Evolutionary conservation across 2,888 invertebrate genomes (phyloP).

Genomic region (Limnephilus lunatus): DNA sequence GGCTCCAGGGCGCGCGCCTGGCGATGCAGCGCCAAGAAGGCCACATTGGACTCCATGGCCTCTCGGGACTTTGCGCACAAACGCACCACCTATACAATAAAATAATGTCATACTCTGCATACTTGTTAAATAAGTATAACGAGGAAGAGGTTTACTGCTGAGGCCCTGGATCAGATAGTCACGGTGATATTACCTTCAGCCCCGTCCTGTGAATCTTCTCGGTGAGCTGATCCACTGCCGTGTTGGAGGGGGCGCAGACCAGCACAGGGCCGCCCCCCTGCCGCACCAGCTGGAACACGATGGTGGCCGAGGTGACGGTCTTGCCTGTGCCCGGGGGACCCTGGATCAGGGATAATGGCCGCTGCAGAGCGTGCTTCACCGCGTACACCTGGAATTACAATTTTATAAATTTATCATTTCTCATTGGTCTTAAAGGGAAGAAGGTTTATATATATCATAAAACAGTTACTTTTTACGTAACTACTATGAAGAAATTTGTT

Average conservation of each 20-base stretch:
- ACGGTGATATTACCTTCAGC: constrained; percentile 80
- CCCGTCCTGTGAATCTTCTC: constrained; percentile 99
- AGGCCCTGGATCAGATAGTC: background rate
- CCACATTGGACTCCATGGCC: constrained; percentile 98
- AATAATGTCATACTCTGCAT: background rate
- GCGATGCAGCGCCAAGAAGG: constrained; percentile 97
- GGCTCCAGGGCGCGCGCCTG: constrained; percentile 97
- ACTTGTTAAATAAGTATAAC: background rate
- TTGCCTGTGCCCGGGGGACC: constrained; percentile 99
- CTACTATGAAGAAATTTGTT: background rate
- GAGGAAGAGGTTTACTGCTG: background rate
- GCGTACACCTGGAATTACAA: constrained; percentile 87
- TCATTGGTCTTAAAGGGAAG: no score
- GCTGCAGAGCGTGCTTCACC: constrained; percentile 97
- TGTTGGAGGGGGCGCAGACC: constrained; percentile 99
- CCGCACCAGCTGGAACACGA: constrained; percentile 97
- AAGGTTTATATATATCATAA: no score
- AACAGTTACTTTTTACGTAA: background rate
- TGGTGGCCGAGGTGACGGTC: constrained; percentile 99
- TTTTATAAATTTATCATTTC: background rate
- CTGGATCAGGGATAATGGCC: constrained; percentile 97
- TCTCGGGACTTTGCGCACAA: constrained; percentile 98
- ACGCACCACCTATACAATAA: constrained; percentile 80
- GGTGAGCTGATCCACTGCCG: constrained; percentile 98
- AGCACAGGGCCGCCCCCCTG: constrained; percentile 96